phyloP scores from a whole-genome alignment of 1,140 invertebrate genomes.

The Zaprionus taronus region DNA sequence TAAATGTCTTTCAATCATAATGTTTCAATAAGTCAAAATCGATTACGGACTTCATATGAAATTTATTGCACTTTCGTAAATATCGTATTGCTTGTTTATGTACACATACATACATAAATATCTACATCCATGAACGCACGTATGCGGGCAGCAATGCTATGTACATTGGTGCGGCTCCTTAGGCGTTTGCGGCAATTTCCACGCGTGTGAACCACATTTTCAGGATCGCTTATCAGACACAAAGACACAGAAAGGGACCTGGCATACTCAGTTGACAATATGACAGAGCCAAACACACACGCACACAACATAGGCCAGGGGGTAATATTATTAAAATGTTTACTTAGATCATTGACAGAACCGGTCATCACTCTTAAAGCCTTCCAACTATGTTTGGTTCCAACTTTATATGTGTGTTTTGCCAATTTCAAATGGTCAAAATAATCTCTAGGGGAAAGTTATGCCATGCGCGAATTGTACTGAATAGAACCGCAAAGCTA shows the following conservation, averaged over 20 bases:
- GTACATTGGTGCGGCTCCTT: slow-evolving; percentile 30
- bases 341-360: neutral
- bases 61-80: slow-evolving; percentile 83
- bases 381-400: neutral
- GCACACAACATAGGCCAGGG: neutral
- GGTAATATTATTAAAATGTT: slow-evolving; percentile 3
- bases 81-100: slow-evolving; percentile 75
- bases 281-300: neutral
- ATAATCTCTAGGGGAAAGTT: no score
- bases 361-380: neutral
- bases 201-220: slow-evolving; percentile 68
- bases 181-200: slow-evolving; percentile 19
- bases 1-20: slow-evolving; percentile 84
- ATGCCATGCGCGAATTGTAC: no score
- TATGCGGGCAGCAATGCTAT: slow-evolving; percentile 17
- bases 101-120: neutral
- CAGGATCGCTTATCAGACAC: slow-evolving; percentile 61
- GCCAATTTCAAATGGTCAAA: neutral
- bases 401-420: neutral
- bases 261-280: neutral
- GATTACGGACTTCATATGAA: slow-evolving; percentile 84
- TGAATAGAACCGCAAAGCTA: no score
- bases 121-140: slow-evolving; percentile 1
- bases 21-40: slow-evolving; percentile 84
- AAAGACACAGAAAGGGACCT: neutral